Evolutionary conservation across 2,888 invertebrate genomes (phyloP).

Genomic region (Amphipyra berbera): DNA sequence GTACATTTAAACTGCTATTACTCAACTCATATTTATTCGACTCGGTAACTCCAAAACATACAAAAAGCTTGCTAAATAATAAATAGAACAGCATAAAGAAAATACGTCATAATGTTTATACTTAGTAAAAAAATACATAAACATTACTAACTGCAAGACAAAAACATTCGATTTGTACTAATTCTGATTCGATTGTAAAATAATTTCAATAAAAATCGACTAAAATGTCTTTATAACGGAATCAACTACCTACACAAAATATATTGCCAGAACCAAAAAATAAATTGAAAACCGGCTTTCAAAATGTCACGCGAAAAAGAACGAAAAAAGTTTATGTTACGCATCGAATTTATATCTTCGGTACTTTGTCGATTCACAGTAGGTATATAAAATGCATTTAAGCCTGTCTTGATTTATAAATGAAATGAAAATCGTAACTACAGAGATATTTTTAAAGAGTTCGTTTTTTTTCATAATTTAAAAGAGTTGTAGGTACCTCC

Average conservation of each 20-base stretch:
- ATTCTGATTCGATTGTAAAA: not conserved
- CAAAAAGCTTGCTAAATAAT: too few species aligned
- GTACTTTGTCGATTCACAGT: not conserved
- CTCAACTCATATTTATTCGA: too few species aligned
- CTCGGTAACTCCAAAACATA: too few species aligned
- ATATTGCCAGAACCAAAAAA: slow-evolving; percentile 9
- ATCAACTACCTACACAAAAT: not conserved
- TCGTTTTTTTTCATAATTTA: too few species aligned
- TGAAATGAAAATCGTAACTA: not conserved
- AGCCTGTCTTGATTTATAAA: slow-evolving; percentile 2
- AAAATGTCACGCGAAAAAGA: slow-evolving; percentile 13
- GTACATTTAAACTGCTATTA: too few species aligned
- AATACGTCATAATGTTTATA: too few species aligned
- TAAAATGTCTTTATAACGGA: not conserved
- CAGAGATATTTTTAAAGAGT: not conserved
- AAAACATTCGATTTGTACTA: too few species aligned
- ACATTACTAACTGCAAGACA: too few species aligned
- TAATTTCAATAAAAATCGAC: slow-evolving; percentile 15
- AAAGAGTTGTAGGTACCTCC: too few species aligned
- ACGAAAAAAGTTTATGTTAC: slow-evolving; percentile 2
- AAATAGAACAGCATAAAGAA: too few species aligned
- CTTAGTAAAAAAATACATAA: too few species aligned
- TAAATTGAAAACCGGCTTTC: slow-evolving; percentile 16
- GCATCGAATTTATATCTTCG: slow-evolving; percentile 12
- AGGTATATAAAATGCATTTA: not conserved